Evolutionary conservation across 2,888 invertebrate genomes (phyloP).

Genomic region (Ormia ochracea): DNA sequence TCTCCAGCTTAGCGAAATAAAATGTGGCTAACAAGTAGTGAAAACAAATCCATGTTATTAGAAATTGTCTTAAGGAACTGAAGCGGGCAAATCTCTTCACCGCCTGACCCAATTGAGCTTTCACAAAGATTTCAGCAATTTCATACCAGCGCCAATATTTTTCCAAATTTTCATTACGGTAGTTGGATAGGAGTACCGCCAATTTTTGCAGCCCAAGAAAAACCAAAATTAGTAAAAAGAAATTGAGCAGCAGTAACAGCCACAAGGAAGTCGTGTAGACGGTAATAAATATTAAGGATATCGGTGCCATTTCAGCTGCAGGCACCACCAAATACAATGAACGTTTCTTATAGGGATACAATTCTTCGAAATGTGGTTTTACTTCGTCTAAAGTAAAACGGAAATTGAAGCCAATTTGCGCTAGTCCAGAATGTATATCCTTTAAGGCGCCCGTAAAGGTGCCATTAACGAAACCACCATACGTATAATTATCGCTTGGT

Average conservation of each 20-base stretch:
- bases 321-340: constrained; percentile 71
- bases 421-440: constrained; percentile 65
- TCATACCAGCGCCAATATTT: constrained; percentile 65
- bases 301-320: constrained; percentile 68
- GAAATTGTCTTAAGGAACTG: constrained; percentile 69
- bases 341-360: constrained; percentile 69
- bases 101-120: constrained; percentile 70
- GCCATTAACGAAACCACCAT: constrained; percentile 67
- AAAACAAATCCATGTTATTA: constrained; percentile 73
- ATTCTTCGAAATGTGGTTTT: constrained; percentile 64
- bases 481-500: constrained; percentile 68
- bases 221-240: constrained; percentile 62
- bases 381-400: constrained; percentile 68
- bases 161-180: background rate
- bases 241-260: constrained; percentile 65
- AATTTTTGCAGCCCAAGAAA: constrained; percentile 54
- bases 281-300: constrained; percentile 69
- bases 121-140: constrained; percentile 68
- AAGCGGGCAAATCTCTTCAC: constrained; percentile 65
- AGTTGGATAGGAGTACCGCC: constrained; percentile 45
- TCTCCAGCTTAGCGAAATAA: constrained; percentile 74
- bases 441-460: constrained; percentile 68
- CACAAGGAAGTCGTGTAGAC: constrained; percentile 68
- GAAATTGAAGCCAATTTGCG: constrained; percentile 70
- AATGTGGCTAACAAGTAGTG: constrained; percentile 71